phyloP scores from a whole-genome alignment of 2,113 vertebrate species.

The western clawed frog (Xenopus tropicalis) region DNA sequence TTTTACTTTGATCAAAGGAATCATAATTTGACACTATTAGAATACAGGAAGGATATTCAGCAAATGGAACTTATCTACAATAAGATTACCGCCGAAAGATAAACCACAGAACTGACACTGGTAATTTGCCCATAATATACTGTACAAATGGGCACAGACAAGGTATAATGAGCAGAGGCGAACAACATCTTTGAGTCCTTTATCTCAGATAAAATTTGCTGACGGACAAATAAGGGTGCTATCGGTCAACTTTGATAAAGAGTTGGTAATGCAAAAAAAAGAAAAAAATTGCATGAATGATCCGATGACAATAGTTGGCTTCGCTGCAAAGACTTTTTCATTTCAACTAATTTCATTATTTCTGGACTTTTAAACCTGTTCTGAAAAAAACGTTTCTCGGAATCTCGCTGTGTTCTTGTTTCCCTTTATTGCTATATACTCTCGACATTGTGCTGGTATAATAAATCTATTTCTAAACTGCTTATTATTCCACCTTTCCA shows the following conservation, averaged over 20 bases:
- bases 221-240: conserved; percentile 20
- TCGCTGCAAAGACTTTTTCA: not conserved
- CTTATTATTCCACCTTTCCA: no score
- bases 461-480: no score
- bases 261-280: conserved; percentile 20
- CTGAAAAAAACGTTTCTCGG: no score
- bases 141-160: conserved; percentile 34
- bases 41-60: conserved; percentile 44
- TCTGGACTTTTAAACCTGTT: no score
- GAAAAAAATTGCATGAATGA: conserved; percentile 15
- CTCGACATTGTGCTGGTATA: no score
- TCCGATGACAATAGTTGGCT: conserved; percentile 7
- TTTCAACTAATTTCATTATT: not conserved
- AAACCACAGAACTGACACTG: conserved; percentile 38
- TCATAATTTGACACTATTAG: conserved; percentile 39
- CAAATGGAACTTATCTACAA: conserved; percentile 40
- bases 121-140: conserved; percentile 42
- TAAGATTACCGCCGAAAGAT: conserved; percentile 37
- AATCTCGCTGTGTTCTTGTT: no score
- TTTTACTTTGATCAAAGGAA: conserved; percentile 39
- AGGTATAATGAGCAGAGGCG: conserved; percentile 15
- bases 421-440: no score
- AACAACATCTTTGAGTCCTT: conserved; percentile 27
- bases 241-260: conserved; percentile 24
- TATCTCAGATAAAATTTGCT: conserved; percentile 22